Evolutionary conservation across 2,888 invertebrate species (phyloP).

Genomic region (Gari tellinella): DNA sequence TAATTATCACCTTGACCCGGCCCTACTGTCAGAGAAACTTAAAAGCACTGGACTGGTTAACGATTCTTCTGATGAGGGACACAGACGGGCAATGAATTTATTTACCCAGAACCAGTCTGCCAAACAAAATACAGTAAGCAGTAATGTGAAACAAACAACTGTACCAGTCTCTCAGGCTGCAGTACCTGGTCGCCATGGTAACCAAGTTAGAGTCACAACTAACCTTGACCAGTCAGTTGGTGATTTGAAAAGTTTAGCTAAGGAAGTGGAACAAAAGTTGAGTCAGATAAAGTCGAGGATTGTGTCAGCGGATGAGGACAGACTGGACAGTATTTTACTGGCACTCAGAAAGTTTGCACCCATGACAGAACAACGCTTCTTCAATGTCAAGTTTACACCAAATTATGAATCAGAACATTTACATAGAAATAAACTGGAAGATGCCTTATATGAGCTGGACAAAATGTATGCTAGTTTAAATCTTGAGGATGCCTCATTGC

Average conservation of each 20-base stretch:
- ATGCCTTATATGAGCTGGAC: conserved; percentile 80
- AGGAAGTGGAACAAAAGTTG: conserved; percentile 75
- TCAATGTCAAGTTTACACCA: conserved; percentile 60
- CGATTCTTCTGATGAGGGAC: conserved; percentile 41
- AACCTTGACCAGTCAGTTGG: conserved; percentile 73
- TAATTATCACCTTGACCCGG: conserved; percentile 77
- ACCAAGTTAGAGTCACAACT: neutral
- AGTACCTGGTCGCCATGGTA: neutral
- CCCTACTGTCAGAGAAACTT: conserved; percentile 74
- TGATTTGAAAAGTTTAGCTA: conserved; percentile 74
- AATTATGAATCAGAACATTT: conserved; percentile 67
- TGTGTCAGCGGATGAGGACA: conserved; percentile 74
- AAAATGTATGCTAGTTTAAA: conserved; percentile 77
- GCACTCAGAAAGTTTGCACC: conserved; percentile 76
- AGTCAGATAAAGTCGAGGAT: conserved; percentile 74
- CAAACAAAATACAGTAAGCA: neutral
- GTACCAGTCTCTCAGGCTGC: neutral
- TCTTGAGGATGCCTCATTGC: conserved; percentile 67
- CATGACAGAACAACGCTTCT: conserved; percentile 63
- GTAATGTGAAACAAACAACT: neutral
- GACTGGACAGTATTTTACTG: conserved; percentile 74
- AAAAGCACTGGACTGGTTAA: conserved; percentile 76
- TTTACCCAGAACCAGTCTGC: too few relatives aligned
- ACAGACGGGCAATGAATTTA: too few relatives aligned
- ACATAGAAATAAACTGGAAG: conserved; percentile 76